Evolutionary conservation across 1,140 invertebrate genomes (phyloP), one percentile per base, ranked within the genome.

Genomic region (Mactra quadrangularis): DNA sequence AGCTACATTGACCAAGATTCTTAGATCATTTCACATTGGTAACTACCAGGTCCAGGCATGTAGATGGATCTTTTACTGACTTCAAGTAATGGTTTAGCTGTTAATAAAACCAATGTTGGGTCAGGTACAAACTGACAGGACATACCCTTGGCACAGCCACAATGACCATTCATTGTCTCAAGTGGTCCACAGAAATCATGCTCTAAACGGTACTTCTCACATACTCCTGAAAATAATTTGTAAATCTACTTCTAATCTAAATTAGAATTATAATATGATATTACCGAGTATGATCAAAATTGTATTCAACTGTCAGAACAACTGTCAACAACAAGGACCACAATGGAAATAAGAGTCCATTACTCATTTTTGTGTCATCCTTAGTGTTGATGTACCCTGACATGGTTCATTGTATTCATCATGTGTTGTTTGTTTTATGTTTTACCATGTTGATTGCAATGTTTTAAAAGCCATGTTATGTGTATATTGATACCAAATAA

Each of bases 101-200:
- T 52, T 33, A 25, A 2, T 13, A 47, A 9, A 19, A 33, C 3
- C n/a, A 31, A 17, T 35, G 68, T 55, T 4, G 68, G 47, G 45
- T 7, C 45, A 13, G 74, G 57, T 17, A 77, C 74, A 35, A 77
- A 64, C 45, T 77, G 57, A 31, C 74, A 77, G 19, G 74, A 64
- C 9, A 53, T 17, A 7, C 59, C 59, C 9, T 33, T 2, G 6
- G 15, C 59, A 25, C 74, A 77, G 1, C 74, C 74, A 38, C 74
- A 77, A 35, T 62, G 74, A n/a, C 74, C 74, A 41, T 77, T 77
- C 22, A 29, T 41, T 38, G 59, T 60, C 59, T 77, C 74, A 6
- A 77, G 31, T 27, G 59, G 74, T 0, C 38, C 25, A 35, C 74
- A 77, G 9, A 4, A 22, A 35, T 64, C 60, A n/a, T 77, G 38